A percentile compares a stretch with the other conserved stretches of the same genome.
Conservation (phyloP, 2,797 vertebrate species). For the Lepidocolaptes lacrymiger region DNA sequence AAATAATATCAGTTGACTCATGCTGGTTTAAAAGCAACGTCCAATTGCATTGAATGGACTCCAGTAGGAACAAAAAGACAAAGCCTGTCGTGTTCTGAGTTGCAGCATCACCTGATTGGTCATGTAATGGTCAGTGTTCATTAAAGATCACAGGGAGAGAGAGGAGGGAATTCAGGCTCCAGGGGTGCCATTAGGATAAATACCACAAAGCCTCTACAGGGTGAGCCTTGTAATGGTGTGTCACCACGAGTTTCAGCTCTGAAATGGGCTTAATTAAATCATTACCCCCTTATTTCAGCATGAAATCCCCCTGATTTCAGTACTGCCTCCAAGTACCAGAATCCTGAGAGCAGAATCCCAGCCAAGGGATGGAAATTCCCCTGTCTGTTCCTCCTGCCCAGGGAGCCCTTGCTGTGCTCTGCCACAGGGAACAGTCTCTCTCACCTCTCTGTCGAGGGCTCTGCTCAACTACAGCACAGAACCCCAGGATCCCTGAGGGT, state of each 20-base stretch:
- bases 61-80: not conserved
- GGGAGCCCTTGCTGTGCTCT: conserved; percentile 54
- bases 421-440: too few species aligned
- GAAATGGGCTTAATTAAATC: not conserved
- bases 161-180: not conserved
- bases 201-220: not conserved
- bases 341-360: not conserved
- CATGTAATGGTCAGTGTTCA: not conserved
- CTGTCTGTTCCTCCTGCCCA: fast-evolving
- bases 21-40: not conserved
- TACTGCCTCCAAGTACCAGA: fast-evolving
- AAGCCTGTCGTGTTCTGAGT: not conserved
- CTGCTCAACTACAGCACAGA: not conserved
- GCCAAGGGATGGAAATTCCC: not conserved
- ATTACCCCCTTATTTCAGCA: not conserved
- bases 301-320: not conserved
- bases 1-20: not conserved
- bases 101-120: not conserved
- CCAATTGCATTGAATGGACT: not conserved
- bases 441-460: conserved; percentile 71
- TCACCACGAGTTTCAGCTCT: not conserved
- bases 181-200: not conserved
- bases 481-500: not conserved
- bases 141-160: not conserved
- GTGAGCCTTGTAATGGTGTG: fast-evolving